Evolutionary conservation across 2,888 invertebrate genomes (phyloP), one percentile per base, ranked within the genome.

Genomic region (Cinara cedri): DNA sequence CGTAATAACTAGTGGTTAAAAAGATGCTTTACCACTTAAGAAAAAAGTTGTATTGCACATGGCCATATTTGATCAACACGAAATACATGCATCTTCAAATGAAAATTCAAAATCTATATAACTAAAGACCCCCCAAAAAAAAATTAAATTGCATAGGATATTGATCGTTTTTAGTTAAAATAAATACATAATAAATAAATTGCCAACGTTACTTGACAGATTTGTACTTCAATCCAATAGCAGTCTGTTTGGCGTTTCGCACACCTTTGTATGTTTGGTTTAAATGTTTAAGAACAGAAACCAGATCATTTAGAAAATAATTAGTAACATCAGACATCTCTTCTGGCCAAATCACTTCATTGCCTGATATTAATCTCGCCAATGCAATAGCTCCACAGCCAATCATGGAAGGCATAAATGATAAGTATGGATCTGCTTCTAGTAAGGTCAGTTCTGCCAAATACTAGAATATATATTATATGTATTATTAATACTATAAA

Each of bases 351-450:
- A 91, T 89, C 55, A 83, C 82, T 81, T 87, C 86, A 81, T 87
- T 86, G 19, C 87, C 87, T 85, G 89, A 82, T 80, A 91, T 91
- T 85, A 93, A 91, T 68, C 93, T 90, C 0, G 96, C 93, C 42
- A 96, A 87, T 78, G 93, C 94, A 54, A 96, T 87, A 0, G 95
- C 90, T 44, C 93, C 89, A 6, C 95, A 91, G 3, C 96, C 95
- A 81, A 96, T 89, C 66, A 91, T 86, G 6, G 96, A 96, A 26
- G 96, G 95, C 82, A 91, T 87, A 86, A 89, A 95, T 84, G 92
- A 90, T 82, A 97, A 87, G 86, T 92, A 97, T 0, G 92, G 92
- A 84, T 97, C 96, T 3, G 93, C 93, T 85, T 97, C 95, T 83
- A 97, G 86, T 82, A 97, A 87, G 10, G 95, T 91, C 83, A 96